Evolutionary conservation across 2,888 invertebrate genomes (phyloP), one percentile per base, ranked within the genome.

Genomic region (Catocala fraxini): DNA sequence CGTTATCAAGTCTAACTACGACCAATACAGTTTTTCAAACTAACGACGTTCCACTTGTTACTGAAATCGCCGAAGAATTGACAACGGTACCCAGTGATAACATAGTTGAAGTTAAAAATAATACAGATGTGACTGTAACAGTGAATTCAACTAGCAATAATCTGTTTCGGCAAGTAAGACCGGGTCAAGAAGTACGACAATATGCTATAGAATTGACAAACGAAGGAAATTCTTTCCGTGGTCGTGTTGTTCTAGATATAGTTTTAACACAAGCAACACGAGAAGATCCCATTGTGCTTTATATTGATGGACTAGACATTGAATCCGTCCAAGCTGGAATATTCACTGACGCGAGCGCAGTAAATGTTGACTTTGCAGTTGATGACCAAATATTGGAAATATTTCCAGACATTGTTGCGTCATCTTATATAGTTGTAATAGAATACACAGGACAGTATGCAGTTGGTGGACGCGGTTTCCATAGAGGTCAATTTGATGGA

Each of bases 181-280:
- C 86, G 1, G 89, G 86, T 0, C 88, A 89, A 73, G 59, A 39
- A 49, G 75, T 86, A 6, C 63, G 59, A 5, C 67, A 67, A 12
- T 90, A 90, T 55, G 71, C 70, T 0, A 43, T 91, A 5, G 73
- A 82, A 68, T 59, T 90, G n/a, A 86, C 84, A 41, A 51, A 77
- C 3, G 63, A 83, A 52, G 87, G 75, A 0, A 61, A 82, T 9
- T 56, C 48, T 4, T 89, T 91, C 61, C 70, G 12, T 0, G 91
- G 90, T 1, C 82, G 84, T 53, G 83, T 77, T 15, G 68, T 87
- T 0, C 70, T 90, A n/a, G 71, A 73, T 60, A 70, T 89, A 0
- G 51, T 59, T 3, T 35, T 89, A 3, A 71, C 73, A 0, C 34
- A 63, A 9, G 74, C 43, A 0, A 82, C 85, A 0, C 82, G 82